phyloP scores from a whole-genome alignment of 2,797 vertebrate species.

The Urocyon cinereoargenteus region DNA sequence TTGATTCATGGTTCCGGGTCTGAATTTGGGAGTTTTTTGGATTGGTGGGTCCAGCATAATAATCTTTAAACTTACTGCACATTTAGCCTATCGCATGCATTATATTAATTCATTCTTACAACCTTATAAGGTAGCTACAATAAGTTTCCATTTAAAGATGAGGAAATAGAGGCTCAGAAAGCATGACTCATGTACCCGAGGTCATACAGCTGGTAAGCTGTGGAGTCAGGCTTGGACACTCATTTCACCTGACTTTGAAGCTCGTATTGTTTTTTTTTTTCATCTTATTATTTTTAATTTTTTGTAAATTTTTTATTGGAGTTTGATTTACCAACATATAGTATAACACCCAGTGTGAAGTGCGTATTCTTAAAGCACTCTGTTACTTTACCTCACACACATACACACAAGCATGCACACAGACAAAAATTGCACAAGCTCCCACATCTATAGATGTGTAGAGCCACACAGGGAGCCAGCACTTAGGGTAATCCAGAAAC shows the following conservation, averaged over 20 bases:
- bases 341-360: not conserved
- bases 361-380: not conserved
- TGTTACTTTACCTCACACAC: fast-evolving
- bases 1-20: not conserved
- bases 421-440: not conserved
- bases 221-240: not conserved
- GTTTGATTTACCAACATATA: no score
- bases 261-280: not conserved
- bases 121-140: not conserved
- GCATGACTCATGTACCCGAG: not conserved
- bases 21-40: not conserved
- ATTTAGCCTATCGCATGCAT: not conserved
- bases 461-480: not conserved
- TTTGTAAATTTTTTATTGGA: no score
- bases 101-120: not conserved
- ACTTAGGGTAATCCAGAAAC: not conserved
- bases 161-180: constrained; percentile 7
- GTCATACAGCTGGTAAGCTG: not conserved
- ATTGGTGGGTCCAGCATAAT: not conserved
- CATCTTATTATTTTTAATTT: no score
- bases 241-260: not conserved
- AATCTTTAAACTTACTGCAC: not conserved
- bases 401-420: not conserved
- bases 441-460: fast-evolving
- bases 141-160: not conserved